These are phyloP conservation scores for Matsumyia berberina DNA, from an alignment of 2,888 invertebrate species.

Conservation along the genomic window DNA sequence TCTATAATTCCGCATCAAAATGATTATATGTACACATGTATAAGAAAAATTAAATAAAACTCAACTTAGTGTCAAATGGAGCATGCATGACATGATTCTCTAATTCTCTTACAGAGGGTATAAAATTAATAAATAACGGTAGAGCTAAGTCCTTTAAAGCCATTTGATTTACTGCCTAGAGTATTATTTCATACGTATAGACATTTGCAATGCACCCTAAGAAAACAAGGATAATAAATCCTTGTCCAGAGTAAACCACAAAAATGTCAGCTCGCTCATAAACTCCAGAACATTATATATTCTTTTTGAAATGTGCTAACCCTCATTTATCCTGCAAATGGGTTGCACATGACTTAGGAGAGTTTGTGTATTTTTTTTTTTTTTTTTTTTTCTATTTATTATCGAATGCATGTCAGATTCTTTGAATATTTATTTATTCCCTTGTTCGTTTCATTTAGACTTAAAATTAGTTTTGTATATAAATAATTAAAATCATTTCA, in stretches of 20 bases:
- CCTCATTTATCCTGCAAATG: conserved; percentile 42
- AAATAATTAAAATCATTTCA: conserved; percentile 57
- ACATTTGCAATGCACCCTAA: conserved; percentile 1
- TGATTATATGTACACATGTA: neutral
- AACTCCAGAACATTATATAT: conserved; percentile 27
- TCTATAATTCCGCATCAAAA: neutral
- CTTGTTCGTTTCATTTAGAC: conserved; percentile 12
- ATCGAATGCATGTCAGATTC: conserved; percentile 33
- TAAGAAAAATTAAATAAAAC: neutral
- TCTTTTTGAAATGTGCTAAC: conserved; percentile 25
- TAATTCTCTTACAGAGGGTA: neutral
- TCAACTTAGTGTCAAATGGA: neutral
- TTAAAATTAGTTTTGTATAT: conserved; percentile 17
- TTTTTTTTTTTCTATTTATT: conserved; percentile 18
- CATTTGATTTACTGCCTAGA: conserved; percentile 39
- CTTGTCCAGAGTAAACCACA: conserved; percentile 44
- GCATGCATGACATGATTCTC: neutral
- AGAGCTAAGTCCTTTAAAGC: neutral
- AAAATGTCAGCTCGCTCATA: conserved; percentile 44
- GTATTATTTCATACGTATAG: neutral
- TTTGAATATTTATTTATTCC: neutral
- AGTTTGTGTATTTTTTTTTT: neutral
- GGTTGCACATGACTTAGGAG: conserved; percentile 31
- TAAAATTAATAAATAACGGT: neutral
- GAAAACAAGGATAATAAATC: conserved; percentile 37